Conservation (phyloP, 2,888 invertebrate species). For the Meganola albula region DNA sequence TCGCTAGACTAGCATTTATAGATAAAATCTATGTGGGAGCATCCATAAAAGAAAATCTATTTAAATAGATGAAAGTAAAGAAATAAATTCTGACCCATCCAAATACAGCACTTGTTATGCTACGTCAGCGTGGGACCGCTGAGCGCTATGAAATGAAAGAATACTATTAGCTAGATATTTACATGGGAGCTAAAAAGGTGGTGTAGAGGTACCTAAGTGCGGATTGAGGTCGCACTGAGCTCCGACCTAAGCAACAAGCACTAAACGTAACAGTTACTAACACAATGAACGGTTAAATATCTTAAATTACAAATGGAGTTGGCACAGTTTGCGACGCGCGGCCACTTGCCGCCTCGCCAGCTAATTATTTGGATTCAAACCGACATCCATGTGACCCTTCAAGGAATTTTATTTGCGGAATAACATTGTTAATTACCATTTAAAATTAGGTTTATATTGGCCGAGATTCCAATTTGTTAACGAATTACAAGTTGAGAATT, state of each 20-base stretch:
- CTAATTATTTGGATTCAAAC: constrained; percentile 65
- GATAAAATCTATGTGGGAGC: constrained; percentile 63
- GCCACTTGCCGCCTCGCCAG: constrained; percentile 58
- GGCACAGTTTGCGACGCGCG: constrained; percentile 59
- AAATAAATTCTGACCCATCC: constrained; percentile 72
- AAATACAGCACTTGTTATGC: constrained; percentile 62
- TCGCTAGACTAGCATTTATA: constrained; percentile 66
- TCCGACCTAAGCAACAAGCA: constrained; percentile 64
- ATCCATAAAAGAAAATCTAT: constrained; percentile 60
- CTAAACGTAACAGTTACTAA: constrained; percentile 68
- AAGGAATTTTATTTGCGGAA: constrained; percentile 50
- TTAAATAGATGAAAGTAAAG: constrained; percentile 46
- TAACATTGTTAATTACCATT: too few species aligned
- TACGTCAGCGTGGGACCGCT: constrained; percentile 47
- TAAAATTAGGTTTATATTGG: too few species aligned
- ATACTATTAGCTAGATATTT: constrained; percentile 56
- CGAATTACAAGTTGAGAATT: too few species aligned
- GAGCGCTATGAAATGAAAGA: constrained; percentile 47
- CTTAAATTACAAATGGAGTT: constrained; percentile 70
- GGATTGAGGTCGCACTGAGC: constrained; percentile 44
- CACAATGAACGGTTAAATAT: constrained; percentile 68
- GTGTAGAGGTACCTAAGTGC: constrained; percentile 37
- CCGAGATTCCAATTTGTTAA: constrained; percentile 28
- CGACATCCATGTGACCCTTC: constrained; percentile 50
- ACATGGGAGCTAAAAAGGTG: constrained; percentile 50